phyloP scores from a whole-genome alignment of 23 tunicate genomes.

The Trididemnum clinides region DNA sequence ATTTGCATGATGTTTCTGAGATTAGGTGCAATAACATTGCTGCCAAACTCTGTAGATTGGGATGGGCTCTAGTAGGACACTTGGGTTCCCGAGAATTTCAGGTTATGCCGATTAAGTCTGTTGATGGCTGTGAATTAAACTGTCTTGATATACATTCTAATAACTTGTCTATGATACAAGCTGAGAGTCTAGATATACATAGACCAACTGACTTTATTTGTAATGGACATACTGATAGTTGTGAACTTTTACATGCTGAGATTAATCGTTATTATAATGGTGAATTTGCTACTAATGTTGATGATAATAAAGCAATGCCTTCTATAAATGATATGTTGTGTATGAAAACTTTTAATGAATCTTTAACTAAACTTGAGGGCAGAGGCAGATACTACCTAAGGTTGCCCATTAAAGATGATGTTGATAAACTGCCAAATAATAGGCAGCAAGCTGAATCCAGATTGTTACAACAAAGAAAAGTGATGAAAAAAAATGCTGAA shows the following conservation, averaged over 20 bases:
- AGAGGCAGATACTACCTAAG: background rate
- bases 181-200: background rate
- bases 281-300: background rate
- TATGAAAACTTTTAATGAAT: background rate
- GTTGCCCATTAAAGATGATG: background rate
- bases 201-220: background rate
- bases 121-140: background rate
- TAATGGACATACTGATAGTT: slow-evolving; percentile 2
- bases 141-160: background rate
- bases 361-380: background rate
- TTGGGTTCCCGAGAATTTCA: background rate
- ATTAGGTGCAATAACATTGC: background rate
- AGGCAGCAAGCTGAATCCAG: background rate
- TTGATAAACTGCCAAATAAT: background rate
- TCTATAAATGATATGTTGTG: background rate
- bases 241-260: slow-evolving; percentile 15
- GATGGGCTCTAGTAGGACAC: slow-evolving; percentile 13
- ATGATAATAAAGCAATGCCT: background rate
- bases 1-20: background rate
- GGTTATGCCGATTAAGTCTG: background rate
- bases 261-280: background rate
- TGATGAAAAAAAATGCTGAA: background rate
- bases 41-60: slow-evolving; percentile 1
- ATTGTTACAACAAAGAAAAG: background rate
- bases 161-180: background rate